Evolutionary conservation across 2,113 vertebrate genomes (phyloP).

Genomic region (Stomatorhinus ivindoensis): DNA sequence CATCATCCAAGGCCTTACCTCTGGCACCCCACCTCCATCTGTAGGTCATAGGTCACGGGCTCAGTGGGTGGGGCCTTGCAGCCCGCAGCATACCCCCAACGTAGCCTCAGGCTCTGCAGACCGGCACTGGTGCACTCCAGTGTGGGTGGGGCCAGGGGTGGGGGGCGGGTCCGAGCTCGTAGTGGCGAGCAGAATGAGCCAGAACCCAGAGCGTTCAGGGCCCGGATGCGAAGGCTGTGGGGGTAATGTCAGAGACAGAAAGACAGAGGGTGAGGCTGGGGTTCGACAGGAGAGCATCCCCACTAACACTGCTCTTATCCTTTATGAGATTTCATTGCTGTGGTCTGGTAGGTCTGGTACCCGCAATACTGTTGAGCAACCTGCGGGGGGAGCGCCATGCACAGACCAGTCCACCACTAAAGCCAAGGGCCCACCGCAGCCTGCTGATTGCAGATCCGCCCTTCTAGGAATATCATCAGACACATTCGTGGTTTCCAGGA

Average conservation of each 20-base stretch:
- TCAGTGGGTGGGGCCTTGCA: slow-evolving; percentile 51
- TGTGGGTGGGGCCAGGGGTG: slow-evolving; percentile 82
- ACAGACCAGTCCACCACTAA: background rate
- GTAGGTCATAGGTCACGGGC: background rate
- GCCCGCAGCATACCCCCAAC: slow-evolving; percentile 71
- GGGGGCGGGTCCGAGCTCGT: slow-evolving; percentile 75
- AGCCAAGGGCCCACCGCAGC: background rate
- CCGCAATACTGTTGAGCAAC: background rate
- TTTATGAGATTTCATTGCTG: background rate
- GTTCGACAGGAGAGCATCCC: background rate
- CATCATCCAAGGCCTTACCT: background rate
- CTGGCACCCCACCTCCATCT: background rate
- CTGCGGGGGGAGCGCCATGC: background rate
- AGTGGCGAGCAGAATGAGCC: slow-evolving; percentile 77
- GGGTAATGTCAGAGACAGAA: background rate
- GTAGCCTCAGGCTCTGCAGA: slow-evolving; percentile 93
- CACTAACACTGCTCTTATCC: background rate
- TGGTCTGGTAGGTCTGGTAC: background rate
- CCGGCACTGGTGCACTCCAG: slow-evolving; percentile 86
- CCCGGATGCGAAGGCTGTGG: slow-evolving; percentile 77
- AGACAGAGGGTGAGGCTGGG: background rate
- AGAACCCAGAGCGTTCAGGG: slow-evolving; percentile 82
- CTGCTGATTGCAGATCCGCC: background rate
- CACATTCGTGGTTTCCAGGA: background rate
- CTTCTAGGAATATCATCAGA: background rate